phyloP scores from a whole-genome alignment of 1,140 invertebrate genomes.

The Episyrphus balteatus region DNA sequence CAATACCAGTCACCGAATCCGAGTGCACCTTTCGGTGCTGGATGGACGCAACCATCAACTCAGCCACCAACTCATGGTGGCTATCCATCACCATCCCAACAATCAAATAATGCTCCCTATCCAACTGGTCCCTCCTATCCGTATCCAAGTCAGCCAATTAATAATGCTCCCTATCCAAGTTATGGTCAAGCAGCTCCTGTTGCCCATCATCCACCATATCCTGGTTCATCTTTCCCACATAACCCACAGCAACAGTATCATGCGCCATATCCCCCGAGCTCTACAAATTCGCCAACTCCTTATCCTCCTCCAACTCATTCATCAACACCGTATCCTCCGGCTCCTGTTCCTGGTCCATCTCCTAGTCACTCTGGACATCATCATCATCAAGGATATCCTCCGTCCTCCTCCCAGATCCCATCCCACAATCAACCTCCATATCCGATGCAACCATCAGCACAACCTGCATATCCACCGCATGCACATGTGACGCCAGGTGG shows the following conservation, averaged over 20 bases:
- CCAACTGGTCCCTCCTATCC: constrained; percentile 1
- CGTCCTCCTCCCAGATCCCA: constrained; percentile 6
- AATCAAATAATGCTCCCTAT: constrained; percentile 5
- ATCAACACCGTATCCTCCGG: constrained; percentile 10
- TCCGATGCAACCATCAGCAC: constrained; percentile 2
- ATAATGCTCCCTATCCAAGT: not conserved
- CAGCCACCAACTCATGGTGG: constrained; percentile 10
- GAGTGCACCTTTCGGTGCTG: constrained; percentile 26
- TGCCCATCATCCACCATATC: constrained; percentile 3
- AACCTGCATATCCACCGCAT: not conserved
- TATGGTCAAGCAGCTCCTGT: not conserved
- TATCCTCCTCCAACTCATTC: constrained; percentile 4
- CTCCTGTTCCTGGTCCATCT: constrained; percentile 10
- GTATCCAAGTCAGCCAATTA: not conserved
- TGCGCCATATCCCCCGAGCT: constrained; percentile 4
- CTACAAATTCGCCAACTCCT: constrained; percentile 6
- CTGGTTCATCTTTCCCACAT: not conserved
- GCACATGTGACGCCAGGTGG: not conserved
- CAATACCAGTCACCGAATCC: constrained; percentile 15
- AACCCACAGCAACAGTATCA: not conserved
- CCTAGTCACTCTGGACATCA: constrained; percentile 11
- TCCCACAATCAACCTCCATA: constrained; percentile 5
- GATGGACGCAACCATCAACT: constrained; percentile 26
- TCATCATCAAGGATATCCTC: constrained; percentile 1
- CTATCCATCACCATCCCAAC: constrained; percentile 8